Percentiles rank a stretch among this genome's conserved stretches.
phyloP scores from a whole-genome alignment of 1,140 invertebrate genomes.

The Drosophila carrolli region DNA sequence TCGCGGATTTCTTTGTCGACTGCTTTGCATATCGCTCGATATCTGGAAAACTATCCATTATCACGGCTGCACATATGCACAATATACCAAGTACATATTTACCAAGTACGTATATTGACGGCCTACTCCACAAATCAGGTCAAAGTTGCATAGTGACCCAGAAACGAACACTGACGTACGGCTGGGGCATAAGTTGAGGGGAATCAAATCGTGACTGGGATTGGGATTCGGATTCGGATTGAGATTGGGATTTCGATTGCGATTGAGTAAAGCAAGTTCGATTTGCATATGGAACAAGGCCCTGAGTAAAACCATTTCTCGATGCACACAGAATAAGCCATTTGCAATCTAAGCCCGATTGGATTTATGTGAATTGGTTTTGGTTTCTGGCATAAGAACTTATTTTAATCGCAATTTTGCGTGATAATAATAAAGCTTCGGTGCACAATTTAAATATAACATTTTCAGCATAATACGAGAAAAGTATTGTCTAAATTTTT shows the following conservation, averaged over 20 bases:
- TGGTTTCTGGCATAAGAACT: too few relatives aligned
- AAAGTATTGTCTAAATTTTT: too few relatives aligned
- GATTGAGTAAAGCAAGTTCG: neutral
- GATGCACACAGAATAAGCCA: conserved; percentile 5
- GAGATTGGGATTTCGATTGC: neutral
- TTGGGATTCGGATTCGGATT: conserved; percentile 1
- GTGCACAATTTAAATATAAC: too few relatives aligned
- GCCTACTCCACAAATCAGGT: conserved; percentile 66
- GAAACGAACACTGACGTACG: conserved; percentile 62
- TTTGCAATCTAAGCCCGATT: neutral
- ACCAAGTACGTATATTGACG: conserved; percentile 2
- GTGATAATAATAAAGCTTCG: too few relatives aligned
- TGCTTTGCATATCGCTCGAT: conserved; percentile 30
- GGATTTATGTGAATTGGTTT: neutral
- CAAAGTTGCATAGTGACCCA: conserved; percentile 77
- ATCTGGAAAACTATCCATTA: conserved; percentile 8
- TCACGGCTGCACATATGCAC: conserved; percentile 5
- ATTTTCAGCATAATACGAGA: too few relatives aligned
- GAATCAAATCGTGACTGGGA: conserved; percentile 27
- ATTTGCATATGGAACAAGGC: conserved; percentile 3
- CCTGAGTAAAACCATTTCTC: neutral
- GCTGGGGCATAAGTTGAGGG: conserved; percentile 50
- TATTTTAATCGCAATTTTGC: too few relatives aligned
- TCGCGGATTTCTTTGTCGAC: conserved; percentile 20
- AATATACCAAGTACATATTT: conserved; percentile 2